These are phyloP conservation scores for Gasterosteus nipponicus DNA, from an alignment of 2,113 vertebrate species.

Conservation along the genomic window DNA sequence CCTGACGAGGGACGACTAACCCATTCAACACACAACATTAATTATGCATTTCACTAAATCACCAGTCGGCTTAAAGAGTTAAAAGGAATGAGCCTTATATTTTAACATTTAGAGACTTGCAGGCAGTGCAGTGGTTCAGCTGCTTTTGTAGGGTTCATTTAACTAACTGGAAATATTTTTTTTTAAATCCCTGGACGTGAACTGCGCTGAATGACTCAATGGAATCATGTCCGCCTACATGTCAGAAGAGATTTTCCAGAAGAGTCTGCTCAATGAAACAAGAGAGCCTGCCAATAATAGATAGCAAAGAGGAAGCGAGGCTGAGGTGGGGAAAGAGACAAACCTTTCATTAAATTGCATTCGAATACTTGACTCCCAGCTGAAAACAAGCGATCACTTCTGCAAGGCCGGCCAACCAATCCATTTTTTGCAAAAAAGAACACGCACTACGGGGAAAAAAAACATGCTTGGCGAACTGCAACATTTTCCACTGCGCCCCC, in stretches of 20 bases:
- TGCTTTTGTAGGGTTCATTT: constrained; percentile 17
- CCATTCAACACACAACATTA: constrained; percentile 55
- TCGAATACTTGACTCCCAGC: constrained; percentile 31
- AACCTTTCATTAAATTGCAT: constrained; percentile 57
- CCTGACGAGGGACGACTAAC: constrained; percentile 53
- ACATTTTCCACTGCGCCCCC: constrained; percentile 59
- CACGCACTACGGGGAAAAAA: constrained; percentile 14
- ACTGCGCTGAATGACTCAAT: constrained; percentile 60
- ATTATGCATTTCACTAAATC: constrained; percentile 69
- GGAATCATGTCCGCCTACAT: constrained; percentile 65
- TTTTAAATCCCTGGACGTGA: constrained; percentile 42
- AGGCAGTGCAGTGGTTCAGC: constrained; percentile 15
- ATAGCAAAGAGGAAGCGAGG: constrained; percentile 28
- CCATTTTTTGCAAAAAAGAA: constrained; percentile 38
- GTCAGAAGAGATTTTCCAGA: constrained; percentile 40
- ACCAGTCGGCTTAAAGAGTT: constrained; percentile 40
- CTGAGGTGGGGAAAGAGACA: constrained; percentile 14
- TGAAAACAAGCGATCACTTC: constrained; percentile 48
- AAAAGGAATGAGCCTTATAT: constrained; percentile 37
- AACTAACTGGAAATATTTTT: constrained; percentile 40
- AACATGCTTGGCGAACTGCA: constrained; percentile 45
- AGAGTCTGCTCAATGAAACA: constrained; percentile 39
- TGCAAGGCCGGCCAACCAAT: constrained; percentile 30
- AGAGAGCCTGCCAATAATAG: constrained; percentile 34
- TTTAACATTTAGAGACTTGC: constrained; percentile 48